Conservation (phyloP, 2,113 vertebrate species). For the Hippocampus zosterae region DNA sequence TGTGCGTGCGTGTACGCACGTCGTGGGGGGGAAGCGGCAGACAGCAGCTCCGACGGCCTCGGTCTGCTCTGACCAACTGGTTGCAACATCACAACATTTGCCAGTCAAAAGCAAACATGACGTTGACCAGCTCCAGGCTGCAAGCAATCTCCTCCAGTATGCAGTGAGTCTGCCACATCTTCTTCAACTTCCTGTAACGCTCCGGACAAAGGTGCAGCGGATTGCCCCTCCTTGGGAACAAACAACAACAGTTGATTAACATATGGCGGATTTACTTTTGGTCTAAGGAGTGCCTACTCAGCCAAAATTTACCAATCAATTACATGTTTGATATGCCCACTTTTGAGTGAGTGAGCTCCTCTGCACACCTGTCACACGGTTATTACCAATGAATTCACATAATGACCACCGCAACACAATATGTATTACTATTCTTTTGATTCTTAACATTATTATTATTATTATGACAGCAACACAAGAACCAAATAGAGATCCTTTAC, state of each 20-base stretch:
- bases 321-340: neutral
- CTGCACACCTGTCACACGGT: neutral
- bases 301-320: neutral
- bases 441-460: no score
- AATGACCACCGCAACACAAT: no score
- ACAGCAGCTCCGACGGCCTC: constrained; percentile 13
- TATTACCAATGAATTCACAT: neutral
- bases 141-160: constrained; percentile 95
- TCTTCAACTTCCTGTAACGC: constrained; percentile 89
- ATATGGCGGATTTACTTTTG: neutral
- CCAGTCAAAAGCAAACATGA: constrained; percentile 94
- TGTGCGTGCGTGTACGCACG: constrained; percentile 1
- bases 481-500: constrained; percentile 72
- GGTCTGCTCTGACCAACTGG: constrained; percentile 29
- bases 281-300: neutral
- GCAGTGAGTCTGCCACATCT: constrained; percentile 95
- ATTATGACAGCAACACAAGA: no score
- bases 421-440: no score
- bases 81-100: constrained; percentile 81
- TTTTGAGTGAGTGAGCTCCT: neutral
- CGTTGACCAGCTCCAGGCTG: constrained; percentile 88
- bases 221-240: constrained; percentile 72
- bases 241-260: neutral
- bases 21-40: constrained; percentile 17
- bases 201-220: constrained; percentile 89